Evolutionary conservation across 2,888 invertebrate species (phyloP), one percentile per base, ranked within the genome.

Genomic region (Parapristionchus giblindavisi): DNA sequence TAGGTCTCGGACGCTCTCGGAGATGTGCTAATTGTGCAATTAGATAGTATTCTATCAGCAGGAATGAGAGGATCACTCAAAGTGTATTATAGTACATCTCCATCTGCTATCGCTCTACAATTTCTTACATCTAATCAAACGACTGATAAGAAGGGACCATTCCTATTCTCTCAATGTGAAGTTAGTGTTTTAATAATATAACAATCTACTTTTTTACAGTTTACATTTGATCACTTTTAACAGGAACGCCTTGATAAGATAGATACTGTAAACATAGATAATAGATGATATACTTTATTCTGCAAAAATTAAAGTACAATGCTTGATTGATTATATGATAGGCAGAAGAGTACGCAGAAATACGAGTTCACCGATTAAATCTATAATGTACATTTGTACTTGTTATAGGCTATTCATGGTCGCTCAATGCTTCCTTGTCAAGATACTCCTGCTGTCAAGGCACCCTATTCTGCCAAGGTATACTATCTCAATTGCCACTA

Each of bases 391-490:
- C n/a, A n/a, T n/a, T n/a, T n/a, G 24, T 66, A 32, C 32, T 51
- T 1, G 24, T 8, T 52, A 6, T 4, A 70, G 61, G 93, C 95
- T 2, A 94, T 95, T 81, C 94, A 95, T 90, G 94, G 94, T 0
- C 92, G 96, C 60, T 94, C 95, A 1, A 92, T 96, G 81, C 83
- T 95, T 2, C 96, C 96, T 0, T 95, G 95, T 86, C 95, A 96
- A 90, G 96, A 96, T 90, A 93, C 94, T 0, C 95, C 96, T 0
- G 92, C 92, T 0, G 93, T 95, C 0, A 96, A 96, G 89, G 92
- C 92, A 81, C 92, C 93, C 0, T 96, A 94, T 88, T 91, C 92
- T 71, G 93, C 94, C 5, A 91, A 88, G 81, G 89, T 89, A 17
- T 21, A 68, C 24, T 36, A 14, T 38, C 3, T 48, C 11, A 43